Evolutionary conservation across 1,140 invertebrate species (phyloP).

Genomic region (Magallana ariakensis): DNA sequence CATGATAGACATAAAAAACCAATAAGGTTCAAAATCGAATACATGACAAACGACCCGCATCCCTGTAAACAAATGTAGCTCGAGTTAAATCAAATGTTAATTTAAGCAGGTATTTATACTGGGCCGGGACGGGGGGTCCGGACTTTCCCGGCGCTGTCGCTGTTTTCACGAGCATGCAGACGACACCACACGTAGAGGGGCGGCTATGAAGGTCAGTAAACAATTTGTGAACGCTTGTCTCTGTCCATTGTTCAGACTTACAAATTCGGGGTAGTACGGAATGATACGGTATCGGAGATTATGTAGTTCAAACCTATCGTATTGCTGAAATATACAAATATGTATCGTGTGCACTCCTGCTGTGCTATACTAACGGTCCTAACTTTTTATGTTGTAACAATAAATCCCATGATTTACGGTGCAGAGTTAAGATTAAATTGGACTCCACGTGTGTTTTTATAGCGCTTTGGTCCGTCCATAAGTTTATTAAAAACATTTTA

Average conservation of each 20-base stretch:
- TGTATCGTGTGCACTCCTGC: constrained; percentile 7
- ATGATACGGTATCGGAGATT: constrained; percentile 11
- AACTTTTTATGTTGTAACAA: no score
- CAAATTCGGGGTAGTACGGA: not conserved
- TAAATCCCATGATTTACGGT: no score
- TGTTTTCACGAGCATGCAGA: not conserved
- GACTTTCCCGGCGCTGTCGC: not conserved
- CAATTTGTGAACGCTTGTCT: constrained; percentile 16
- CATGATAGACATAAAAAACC: not conserved
- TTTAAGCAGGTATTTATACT: not conserved
- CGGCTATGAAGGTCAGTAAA: constrained; percentile 17
- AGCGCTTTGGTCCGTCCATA: no score
- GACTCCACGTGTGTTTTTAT: no score
- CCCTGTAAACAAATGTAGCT: not conserved
- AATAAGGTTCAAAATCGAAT: not conserved
- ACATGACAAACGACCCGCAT: not conserved
- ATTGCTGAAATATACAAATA: constrained; percentile 13
- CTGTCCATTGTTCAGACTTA: constrained; percentile 4
- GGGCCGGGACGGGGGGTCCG: not conserved
- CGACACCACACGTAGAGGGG: constrained; percentile 18
- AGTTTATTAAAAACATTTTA: no score
- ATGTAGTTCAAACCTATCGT: constrained; percentile 11
- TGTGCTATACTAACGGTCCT: not conserved
- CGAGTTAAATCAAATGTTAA: not conserved
- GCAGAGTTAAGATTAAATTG: no score